Evolutionary conservation across 2,797 vertebrate genomes (phyloP).

Genomic region (Peromyscus eremicus): DNA sequence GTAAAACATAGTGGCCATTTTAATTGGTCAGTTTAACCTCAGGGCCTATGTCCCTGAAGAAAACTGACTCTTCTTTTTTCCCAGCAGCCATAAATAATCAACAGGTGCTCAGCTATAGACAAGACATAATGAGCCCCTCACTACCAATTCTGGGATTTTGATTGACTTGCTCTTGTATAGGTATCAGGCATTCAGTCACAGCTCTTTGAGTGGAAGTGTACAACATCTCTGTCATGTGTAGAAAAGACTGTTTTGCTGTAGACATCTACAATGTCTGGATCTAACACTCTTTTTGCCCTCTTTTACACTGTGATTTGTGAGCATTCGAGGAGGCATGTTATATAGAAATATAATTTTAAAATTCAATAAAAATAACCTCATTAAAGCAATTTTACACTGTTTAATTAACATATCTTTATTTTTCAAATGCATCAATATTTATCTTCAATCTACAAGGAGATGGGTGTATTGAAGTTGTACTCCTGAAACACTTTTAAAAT

Average conservation of each 20-base stretch:
- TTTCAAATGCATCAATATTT: slow-evolving; percentile 48
- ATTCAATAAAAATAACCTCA: neutral
- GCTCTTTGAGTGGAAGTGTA: neutral
- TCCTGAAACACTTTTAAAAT: neutral
- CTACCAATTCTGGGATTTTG: no score
- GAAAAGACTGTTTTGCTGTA: neutral
- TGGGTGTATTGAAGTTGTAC: neutral
- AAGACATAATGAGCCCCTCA: fast-evolving
- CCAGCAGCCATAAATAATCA: no score
- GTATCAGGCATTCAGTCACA: no score
- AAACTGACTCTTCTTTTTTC: neutral
- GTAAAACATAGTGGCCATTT: slow-evolving; percentile 51
- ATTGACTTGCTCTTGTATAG: neutral
- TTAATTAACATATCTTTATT: neutral
- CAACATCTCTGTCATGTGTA: neutral
- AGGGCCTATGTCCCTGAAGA: neutral
- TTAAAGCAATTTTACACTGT: slow-evolving; percentile 65
- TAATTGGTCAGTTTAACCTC: neutral
- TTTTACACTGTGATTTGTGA: neutral
- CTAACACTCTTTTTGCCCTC: neutral
- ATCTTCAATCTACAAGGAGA: neutral
- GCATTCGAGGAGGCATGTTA: neutral
- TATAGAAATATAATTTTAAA: slow-evolving; percentile 25
- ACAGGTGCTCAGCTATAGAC: neutral
- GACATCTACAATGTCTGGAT: neutral